phyloP scores from a whole-genome alignment of 1,140 invertebrate species.

The Apis laboriosa region DNA sequence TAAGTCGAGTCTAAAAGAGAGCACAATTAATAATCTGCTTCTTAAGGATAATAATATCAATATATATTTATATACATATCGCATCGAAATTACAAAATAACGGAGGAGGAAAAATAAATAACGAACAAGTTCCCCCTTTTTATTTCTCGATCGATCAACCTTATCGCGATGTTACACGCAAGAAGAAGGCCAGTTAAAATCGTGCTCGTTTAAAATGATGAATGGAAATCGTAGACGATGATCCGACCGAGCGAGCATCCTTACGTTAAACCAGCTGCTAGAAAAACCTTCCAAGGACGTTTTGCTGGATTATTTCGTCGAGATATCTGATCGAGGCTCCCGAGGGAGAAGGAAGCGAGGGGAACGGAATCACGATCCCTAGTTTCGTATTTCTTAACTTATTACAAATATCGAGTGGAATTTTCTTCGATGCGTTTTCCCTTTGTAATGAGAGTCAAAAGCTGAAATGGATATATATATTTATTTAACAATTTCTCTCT shows the following conservation, averaged over 20 bases:
- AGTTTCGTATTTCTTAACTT: background rate
- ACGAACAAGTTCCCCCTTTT: background rate
- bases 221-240: slow-evolving; percentile 20
- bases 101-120: background rate
- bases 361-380: background rate
- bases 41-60: background rate
- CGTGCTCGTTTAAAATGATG: slow-evolving; percentile 29
- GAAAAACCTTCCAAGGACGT: slow-evolving; percentile 10
- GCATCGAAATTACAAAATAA: background rate
- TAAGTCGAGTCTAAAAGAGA: background rate
- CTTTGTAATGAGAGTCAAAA: no score
- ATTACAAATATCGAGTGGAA: background rate
- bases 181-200: background rate
- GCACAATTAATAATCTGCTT: background rate
- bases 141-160: background rate
- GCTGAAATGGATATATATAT: no score
- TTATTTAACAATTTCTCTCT: no score
- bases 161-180: background rate
- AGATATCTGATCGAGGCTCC: slow-evolving; percentile 23
- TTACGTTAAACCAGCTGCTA: background rate
- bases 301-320: slow-evolving; percentile 23
- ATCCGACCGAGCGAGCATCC: background rate
- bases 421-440: background rate
- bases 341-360: background rate
- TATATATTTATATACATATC: no score